Evolutionary conservation across 2,888 invertebrate genomes (phyloP).

Genomic region (Trisateles emortualis): DNA sequence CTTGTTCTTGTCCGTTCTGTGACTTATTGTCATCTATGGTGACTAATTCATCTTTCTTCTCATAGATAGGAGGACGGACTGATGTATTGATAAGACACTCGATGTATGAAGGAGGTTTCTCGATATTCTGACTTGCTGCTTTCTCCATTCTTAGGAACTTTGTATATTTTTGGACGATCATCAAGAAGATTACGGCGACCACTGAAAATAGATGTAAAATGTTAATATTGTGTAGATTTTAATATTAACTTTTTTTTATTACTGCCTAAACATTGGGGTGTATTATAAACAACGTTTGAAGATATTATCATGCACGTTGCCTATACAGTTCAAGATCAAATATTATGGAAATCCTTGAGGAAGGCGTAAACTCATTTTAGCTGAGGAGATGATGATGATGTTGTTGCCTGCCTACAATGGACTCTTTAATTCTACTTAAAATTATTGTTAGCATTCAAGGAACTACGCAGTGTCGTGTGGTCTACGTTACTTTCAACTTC

Average conservation of each 20-base stretch:
- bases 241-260: no score
- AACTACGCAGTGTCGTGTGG: no score
- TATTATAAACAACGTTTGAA: no score
- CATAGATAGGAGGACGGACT: slow-evolving; percentile 28
- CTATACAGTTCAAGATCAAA: not conserved
- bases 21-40: slow-evolving; percentile 44
- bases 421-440: no score
- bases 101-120: slow-evolving; percentile 71
- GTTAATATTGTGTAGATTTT: not conserved
- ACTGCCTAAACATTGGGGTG: no score
- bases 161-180: slow-evolving; percentile 62
- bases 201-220: slow-evolving; percentile 50
- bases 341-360: no score
- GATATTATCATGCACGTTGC: no score
- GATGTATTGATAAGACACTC: slow-evolving; percentile 63
- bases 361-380: no score
- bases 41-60: slow-evolving; percentile 40
- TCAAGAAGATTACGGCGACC: slow-evolving; percentile 55
- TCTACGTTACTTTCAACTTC: no score
- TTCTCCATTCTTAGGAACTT: slow-evolving; percentile 55
- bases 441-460: no score
- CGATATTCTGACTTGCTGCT: slow-evolving; percentile 40
- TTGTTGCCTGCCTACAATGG: no score
- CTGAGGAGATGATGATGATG: no score
- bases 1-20: slow-evolving; percentile 15